Conservation (phyloP, 1,140 invertebrate genomes). For the Drosophila carrolli region DNA sequence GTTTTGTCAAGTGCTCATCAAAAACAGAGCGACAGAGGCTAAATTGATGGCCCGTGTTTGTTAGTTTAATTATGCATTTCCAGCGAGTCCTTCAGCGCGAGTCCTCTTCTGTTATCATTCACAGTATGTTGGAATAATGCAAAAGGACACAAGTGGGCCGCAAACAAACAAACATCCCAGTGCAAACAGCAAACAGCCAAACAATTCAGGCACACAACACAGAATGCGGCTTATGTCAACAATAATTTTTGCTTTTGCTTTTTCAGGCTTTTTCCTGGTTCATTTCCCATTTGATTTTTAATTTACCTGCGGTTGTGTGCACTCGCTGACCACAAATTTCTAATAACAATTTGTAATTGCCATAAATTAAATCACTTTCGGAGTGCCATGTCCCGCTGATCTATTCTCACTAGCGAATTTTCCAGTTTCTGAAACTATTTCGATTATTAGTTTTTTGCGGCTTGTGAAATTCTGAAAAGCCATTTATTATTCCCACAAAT, state of each 20-base stretch:
- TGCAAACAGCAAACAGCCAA: conserved; percentile 41
- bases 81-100: conserved; percentile 17
- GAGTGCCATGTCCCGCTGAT: conserved; percentile 1
- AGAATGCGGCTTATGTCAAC: conserved; percentile 43
- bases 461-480: conserved; percentile 1
- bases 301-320: conserved; percentile 45
- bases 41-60: conserved; percentile 56
- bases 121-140: conserved; percentile 69
- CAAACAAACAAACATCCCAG: conserved; percentile 43
- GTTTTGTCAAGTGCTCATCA: conserved; percentile 63
- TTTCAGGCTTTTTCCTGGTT: conserved; percentile 17
- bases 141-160: conserved; percentile 28
- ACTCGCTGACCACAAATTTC: conserved; percentile 43
- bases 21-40: conserved; percentile 33
- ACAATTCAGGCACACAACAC: conserved; percentile 21
- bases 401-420: conserved; percentile 11
- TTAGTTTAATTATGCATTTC: conserved; percentile 73
- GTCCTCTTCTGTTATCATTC: conserved; percentile 35
- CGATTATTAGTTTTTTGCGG: conserved; percentile 3
- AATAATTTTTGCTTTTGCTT: conserved; percentile 44
- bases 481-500: conserved; percentile 14
- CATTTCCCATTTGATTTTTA: conserved; percentile 63
- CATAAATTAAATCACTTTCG: conserved; percentile 48
- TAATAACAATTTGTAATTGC: conserved; percentile 50
- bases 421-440: background rate